Conservation (phyloP, 2,797 vertebrate species). For the Cirrhinus molitorella region DNA sequence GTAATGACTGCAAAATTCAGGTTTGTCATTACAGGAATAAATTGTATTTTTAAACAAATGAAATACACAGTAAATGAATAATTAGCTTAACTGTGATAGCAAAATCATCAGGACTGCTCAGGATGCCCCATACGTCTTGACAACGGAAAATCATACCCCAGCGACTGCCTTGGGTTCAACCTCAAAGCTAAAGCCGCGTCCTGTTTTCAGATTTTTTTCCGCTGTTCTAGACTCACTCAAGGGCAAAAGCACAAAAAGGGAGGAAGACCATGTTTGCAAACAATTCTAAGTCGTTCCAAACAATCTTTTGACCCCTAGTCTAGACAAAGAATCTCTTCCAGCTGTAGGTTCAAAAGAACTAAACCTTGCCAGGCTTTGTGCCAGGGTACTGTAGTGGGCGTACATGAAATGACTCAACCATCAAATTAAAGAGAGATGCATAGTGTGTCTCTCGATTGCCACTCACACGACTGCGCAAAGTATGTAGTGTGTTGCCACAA, state of each 20-base stretch:
- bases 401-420: background rate
- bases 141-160: background rate
- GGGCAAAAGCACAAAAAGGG: slow-evolving; percentile 12
- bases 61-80: background rate
- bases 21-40: background rate
- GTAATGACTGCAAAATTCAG: background rate
- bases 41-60: background rate
- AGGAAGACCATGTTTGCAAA: slow-evolving; percentile 38
- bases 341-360: background rate
- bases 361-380: slow-evolving; percentile 1
- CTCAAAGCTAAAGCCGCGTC: slow-evolving; percentile 6
- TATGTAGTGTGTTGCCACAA: background rate
- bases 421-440: slow-evolving; percentile 2
- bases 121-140: slow-evolving; percentile 14
- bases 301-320: background rate
- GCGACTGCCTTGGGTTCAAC: slow-evolving; percentile 7
- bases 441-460: background rate
- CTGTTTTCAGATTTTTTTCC: slow-evolving; percentile 12
- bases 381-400: background rate
- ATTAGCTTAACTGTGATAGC: background rate
- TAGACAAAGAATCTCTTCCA: slow-evolving; percentile 7
- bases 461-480: background rate
- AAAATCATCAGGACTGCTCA: background rate
- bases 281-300: slow-evolving; percentile 17
- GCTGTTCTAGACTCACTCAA: slow-evolving; percentile 30